These are phyloP conservation scores for Tragelaphus strepsiceros DNA, from an alignment of 2,113 vertebrate genomes.

Conservation along the genomic window DNA sequence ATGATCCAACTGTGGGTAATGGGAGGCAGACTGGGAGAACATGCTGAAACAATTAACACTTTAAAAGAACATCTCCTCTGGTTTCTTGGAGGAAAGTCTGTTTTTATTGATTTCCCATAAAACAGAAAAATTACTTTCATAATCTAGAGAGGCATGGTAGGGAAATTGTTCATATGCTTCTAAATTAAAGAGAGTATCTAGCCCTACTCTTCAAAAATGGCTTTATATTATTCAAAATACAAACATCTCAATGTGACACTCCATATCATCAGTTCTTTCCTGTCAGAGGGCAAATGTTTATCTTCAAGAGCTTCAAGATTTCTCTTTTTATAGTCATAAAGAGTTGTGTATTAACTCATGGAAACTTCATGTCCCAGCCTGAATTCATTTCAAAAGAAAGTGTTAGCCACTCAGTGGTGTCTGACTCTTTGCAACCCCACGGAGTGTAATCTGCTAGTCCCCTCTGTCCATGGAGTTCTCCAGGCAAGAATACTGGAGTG, in stretches of 20 bases:
- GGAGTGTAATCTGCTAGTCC: neutral
- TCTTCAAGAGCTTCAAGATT: neutral
- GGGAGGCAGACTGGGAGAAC: neutral
- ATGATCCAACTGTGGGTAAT: neutral
- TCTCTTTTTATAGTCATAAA: neutral
- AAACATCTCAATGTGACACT: neutral
- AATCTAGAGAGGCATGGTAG: slow-evolving; percentile 5
- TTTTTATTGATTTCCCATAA: slow-evolving; percentile 49
- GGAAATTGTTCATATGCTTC: slow-evolving; percentile 40
- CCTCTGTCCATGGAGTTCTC: neutral
- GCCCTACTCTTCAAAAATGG: neutral
- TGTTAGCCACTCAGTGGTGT: neutral
- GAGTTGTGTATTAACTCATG: neutral
- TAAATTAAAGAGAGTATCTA: slow-evolving; percentile 1
- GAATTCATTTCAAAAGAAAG: neutral
- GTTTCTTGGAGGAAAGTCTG: slow-evolving; percentile 16
- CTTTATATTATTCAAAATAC: neutral
- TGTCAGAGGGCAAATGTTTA: neutral
- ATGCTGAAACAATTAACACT: slow-evolving; percentile 37
- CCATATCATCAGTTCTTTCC: neutral
- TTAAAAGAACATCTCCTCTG: slow-evolving; percentile 29
- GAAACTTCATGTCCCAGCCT: neutral
- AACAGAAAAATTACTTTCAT: slow-evolving; percentile 50
- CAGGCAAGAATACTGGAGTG: neutral
- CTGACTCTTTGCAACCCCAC: rapidly evolving